phyloP scores from a whole-genome alignment of 2,888 invertebrate genomes.

The Dusona sp. region DNA sequence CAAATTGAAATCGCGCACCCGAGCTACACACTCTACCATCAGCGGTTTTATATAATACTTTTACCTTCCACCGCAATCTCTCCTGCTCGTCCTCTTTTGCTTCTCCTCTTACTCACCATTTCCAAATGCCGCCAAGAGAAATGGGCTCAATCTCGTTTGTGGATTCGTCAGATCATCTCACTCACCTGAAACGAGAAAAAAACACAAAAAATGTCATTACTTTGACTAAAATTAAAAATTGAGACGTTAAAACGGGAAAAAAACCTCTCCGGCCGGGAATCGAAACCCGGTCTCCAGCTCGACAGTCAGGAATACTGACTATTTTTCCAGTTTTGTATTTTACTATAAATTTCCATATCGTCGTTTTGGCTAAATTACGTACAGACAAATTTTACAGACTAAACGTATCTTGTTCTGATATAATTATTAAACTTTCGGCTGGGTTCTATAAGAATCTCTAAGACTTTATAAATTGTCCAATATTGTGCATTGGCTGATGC shows the following conservation, averaged over 20 bases:
- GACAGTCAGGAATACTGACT: too few relatives aligned
- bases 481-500: too few relatives aligned
- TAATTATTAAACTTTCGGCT: too few relatives aligned
- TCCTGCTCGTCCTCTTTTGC: constrained; percentile 20
- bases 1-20: constrained; percentile 66
- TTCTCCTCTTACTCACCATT: constrained; percentile 10
- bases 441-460: too few relatives aligned
- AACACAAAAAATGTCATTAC: constrained; percentile 27
- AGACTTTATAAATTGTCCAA: too few relatives aligned
- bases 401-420: too few relatives aligned
- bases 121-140: constrained; percentile 33
- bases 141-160: constrained; percentile 24
- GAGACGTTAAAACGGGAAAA: neutral
- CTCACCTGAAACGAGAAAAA: constrained; percentile 58
- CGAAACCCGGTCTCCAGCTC: neutral
- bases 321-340: too few relatives aligned
- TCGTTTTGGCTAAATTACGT: too few relatives aligned
- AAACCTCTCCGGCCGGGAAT: neutral
- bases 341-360: too few relatives aligned
- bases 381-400: too few relatives aligned
- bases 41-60: constrained; percentile 33
- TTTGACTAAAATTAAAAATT: neutral
- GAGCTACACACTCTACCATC: constrained; percentile 48
- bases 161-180: constrained; percentile 39
- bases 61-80: constrained; percentile 24